phyloP scores from a whole-genome alignment of 2,797 vertebrate species.

The Mallotus villosus region DNA sequence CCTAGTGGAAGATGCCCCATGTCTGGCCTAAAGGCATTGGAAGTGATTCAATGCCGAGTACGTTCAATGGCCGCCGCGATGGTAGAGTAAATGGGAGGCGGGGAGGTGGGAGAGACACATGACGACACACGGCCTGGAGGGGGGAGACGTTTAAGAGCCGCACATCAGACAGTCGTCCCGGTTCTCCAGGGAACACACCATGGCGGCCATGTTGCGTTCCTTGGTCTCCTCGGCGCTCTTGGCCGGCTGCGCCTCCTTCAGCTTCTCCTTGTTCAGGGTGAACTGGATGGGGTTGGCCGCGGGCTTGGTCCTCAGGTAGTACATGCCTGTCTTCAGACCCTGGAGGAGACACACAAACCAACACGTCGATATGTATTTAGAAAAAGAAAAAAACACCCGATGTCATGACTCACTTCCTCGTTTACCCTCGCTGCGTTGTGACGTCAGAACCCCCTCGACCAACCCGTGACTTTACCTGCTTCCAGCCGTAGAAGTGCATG shows the following conservation, averaged over 20 bases:
- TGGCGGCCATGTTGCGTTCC: conserved; percentile 90
- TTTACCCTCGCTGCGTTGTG: background rate
- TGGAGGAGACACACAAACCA: conserved; percentile 50
- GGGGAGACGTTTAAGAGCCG: conserved; percentile 77
- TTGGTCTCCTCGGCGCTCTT: conserved; percentile 73
- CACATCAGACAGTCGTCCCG: conserved; percentile 95
- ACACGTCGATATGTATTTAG: background rate
- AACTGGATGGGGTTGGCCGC: conserved; percentile 98
- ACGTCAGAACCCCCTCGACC: background rate
- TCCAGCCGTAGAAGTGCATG: conserved; percentile 99
- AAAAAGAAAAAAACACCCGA: background rate
- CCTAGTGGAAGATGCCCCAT: background rate
- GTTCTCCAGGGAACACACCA: conserved; percentile 97
- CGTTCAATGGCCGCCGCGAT: background rate
- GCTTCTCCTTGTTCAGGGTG: conserved; percentile 95
- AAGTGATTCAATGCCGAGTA: conserved; percentile 2
- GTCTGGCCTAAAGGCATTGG: conserved; percentile 4
- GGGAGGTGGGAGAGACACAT: too few relatives aligned
- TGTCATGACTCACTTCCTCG: background rate
- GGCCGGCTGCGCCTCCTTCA: conserved; percentile 74
- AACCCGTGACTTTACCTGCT: conserved; percentile 76
- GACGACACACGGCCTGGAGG: too few relatives aligned
- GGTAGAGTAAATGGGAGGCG: background rate
- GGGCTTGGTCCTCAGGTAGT: conserved; percentile 94
- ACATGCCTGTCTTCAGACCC: conserved; percentile 99